Evolutionary conservation across 2,113 vertebrate genomes (phyloP), one percentile per base, ranked within the genome.

Genomic region (Microcebus ravelobensis): DNA sequence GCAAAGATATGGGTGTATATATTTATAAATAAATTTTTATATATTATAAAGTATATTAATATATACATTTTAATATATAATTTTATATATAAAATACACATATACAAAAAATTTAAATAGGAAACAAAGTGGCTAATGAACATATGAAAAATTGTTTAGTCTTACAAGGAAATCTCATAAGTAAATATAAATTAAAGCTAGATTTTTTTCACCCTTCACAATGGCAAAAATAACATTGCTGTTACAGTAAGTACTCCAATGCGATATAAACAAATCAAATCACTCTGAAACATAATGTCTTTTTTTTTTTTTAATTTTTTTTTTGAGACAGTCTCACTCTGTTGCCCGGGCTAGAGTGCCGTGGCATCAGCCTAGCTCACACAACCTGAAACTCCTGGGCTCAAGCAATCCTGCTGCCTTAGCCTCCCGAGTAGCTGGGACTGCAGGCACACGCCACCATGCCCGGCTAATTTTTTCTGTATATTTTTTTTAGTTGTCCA

Each of bases 121-220:
- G 27, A 87, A 85, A 42, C 39, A 83, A 77, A 73, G 81, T 90
- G 45, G 3, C 50, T 57, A 50, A 80, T 61, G 7, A 94, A 76
- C 20, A 70, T 17, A 25, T 45, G 31, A 48, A 87, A 93, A 91
- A 50, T 4, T 36, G 6, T 77, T 90, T 67, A 48, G 70, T 39
- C 34, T 92, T 12, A 34, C 31, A 71, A 79, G 52, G 50, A 52
- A 52, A 52, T 52, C 52, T 52, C 4, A 91, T 21, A 67, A 84
- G 57, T 55, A 93, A 76, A 55, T 88, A 29, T 45, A 88, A 96
- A 63, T 67, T 77, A 52, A 77, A 90, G 76, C 59, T 77, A 59
- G 50, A 1, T 86, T 34, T 36, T 90, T 86, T 83, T 92, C 11
- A 87, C 29, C 23, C 27, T 71, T n/a, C 11, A 52, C 18, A 74